Percentiles rank a stretch among this genome's conserved stretches.
These are phyloP conservation scores for Lutjanus erythropterus DNA, from an alignment of 2,113 vertebrate genomes.

Conservation along the genomic window DNA sequence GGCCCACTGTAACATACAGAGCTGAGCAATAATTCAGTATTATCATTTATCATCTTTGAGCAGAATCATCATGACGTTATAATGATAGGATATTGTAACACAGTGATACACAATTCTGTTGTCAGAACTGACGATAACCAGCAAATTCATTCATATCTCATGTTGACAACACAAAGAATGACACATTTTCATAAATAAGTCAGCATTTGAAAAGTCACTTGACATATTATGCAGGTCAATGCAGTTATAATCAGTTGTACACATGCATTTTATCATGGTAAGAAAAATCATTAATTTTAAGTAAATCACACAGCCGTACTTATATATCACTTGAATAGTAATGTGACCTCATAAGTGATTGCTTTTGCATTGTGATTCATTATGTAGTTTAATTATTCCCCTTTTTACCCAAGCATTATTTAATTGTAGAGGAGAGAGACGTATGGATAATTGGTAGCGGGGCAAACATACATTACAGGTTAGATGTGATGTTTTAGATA, in stretches of 20 bases:
- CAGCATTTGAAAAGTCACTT: not conserved
- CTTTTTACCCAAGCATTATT: not conserved
- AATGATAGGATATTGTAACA: constrained; percentile 1
- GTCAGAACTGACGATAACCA: not conserved
- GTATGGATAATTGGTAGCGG: not conserved
- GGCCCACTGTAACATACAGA: constrained; percentile 1
- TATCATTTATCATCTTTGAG: constrained; percentile 34
- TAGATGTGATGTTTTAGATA: not conserved
- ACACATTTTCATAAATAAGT: not conserved
- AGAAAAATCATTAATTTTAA: not conserved
- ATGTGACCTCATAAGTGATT: constrained; percentile 8
- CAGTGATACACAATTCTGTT: constrained; percentile 3
- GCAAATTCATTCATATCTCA: not conserved
- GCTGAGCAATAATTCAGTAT: constrained; percentile 22
- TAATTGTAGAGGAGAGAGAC: not conserved
- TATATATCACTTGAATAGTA: not conserved
- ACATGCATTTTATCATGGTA: not conserved
- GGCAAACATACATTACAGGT: not conserved
- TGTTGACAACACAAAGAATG: not conserved
- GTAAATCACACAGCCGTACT: not conserved
- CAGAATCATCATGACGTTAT: not conserved
- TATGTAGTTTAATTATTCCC: not conserved
- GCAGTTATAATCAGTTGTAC: not conserved
- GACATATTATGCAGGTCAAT: not conserved
- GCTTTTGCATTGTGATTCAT: not conserved